Conservation (phyloP, 1,140 invertebrate species). For the Vanessa atalanta region DNA sequence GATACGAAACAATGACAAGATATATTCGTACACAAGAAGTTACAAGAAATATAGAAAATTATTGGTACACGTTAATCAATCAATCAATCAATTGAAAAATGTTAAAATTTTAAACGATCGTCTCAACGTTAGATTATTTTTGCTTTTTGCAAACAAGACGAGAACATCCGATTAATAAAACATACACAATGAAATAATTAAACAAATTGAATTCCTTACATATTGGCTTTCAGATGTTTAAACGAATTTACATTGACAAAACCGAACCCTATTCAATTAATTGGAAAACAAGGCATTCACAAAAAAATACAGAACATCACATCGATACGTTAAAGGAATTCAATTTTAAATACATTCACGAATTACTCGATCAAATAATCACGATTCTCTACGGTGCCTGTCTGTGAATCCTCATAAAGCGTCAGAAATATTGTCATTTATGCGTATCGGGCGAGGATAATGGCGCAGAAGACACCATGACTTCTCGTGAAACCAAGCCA, state of each 20-base stretch:
- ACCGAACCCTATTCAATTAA: slow-evolving; percentile 2
- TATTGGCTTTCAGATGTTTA: not conserved
- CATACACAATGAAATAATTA: not conserved
- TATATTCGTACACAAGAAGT: too few relatives aligned
- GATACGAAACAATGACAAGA: too few relatives aligned
- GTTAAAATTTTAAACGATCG: too few relatives aligned
- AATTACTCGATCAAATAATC: not conserved
- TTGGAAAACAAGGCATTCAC: not conserved
- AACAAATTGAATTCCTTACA: slow-evolving; percentile 2
- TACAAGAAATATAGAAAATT: too few relatives aligned
- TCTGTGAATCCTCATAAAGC: slow-evolving; percentile 5
- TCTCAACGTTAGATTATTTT: too few relatives aligned
- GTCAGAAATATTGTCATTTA: slow-evolving; percentile 19
- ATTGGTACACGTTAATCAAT: too few relatives aligned
- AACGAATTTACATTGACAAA: slow-evolving; percentile 11
- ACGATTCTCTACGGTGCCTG: not conserved
- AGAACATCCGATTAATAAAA: not conserved
- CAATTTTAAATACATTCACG: slow-evolving; percentile 21
- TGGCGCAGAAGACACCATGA: slow-evolving; percentile 34
- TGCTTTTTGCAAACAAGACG: too few relatives aligned
- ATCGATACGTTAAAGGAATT: not conserved
- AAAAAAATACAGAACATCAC: not conserved
- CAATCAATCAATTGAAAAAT: too few relatives aligned
- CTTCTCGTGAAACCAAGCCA: slow-evolving; percentile 40
- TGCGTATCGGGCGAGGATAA: slow-evolving; percentile 29